Base-by-base conservation (phyloP, 2,888 invertebrate species). In the Apotomis betuletana region DNA sequence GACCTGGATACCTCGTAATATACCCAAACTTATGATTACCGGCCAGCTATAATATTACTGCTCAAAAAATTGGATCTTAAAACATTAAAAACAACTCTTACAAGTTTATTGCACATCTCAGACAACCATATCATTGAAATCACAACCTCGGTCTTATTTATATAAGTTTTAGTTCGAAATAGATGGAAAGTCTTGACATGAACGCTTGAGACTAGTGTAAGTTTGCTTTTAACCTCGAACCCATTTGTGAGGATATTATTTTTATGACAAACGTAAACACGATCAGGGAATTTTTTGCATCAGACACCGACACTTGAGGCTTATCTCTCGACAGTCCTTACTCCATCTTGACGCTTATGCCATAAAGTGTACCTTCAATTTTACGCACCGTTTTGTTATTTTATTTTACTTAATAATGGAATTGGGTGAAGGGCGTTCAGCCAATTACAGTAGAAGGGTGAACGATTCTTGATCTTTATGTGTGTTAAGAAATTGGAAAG, bases 1-100 rank as follows among this genome's bases (percentile, higher is more conserved):
- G 41, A 69, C 63, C 49, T 15, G 63, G 59, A 63, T 69, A 63
- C 58, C 63, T 69, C 52, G 51, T 13, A 52, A 44, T 69, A 9
- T 13, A 54, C 44, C 46, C 55, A 62, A 38, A 52, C 41, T 63
- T 55, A 59, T 70, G 27, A 54, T 65, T 55, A 65, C 60, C 54
- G 55, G 55, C 65, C 65, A 38, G 65, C 54, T 54, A 65, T 61
- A 61, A 27, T 27, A 27, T 2, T 2, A 67, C 54, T n/a, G 68
- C 46, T 61, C 68, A 51, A 59, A 60, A 41, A 61, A 49, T 61
- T 49, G 65, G 10, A 36, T 46, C 46, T 27, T 12, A 54, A 55
- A 12, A 6, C 55, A 41, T 54, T 9, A 55, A 44, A 44, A 1
- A 54, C 54, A 52, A 10, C 5, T 41, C n/a, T 63, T 41, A 5